Base-by-base conservation (phyloP, 1,140 invertebrate species). In the Zaprionus kolodkinae region DNA sequence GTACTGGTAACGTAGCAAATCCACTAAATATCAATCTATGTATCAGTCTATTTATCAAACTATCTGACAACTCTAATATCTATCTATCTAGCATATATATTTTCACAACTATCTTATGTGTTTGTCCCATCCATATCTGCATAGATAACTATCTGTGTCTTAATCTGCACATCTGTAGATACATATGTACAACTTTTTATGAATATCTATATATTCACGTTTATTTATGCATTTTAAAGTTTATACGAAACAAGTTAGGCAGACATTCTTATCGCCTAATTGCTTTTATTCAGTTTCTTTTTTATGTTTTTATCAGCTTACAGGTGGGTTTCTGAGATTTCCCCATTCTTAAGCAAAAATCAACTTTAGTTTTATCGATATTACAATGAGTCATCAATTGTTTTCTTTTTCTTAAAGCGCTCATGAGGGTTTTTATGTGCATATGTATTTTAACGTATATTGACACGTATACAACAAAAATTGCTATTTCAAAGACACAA, bases 1-100 rank as follows among this genome's bases (percentile, higher is more conserved):
- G 92, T 97, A 81, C 93, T 97, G 93, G 97, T 97, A 93, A 95
- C 40, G 63, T 65, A 62, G 3, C 13, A 57, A 66, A 25, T 38
- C 25, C 1, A 43, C 10, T 33, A 11, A 50, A 1, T 13, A 27
- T 55, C 1, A 13, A 27, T 55, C 27, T 21, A 54, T 30, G 2
- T 52, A 15, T 21, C 30, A 9, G 35, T 35, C 15, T 30, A 33
- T 38, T 4, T 4, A 1, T 27, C 25, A 30, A 30, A 30, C 27
- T 30, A 92, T 91, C 12, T 38, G 11, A 3, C 4, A 13, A 38
- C 2, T 21, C 2, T 2, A 21, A 21, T 21, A 21, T 6, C 12
- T 40, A n/a, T 40, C 12, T n/a, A 40, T 40, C 38, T 40, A 13
- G 4, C 13, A 13, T 40, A 40, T 6, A 40, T 38, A 38, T 13